phyloP scores from a whole-genome alignment of 2,797 vertebrate species.

The Gallinago stenura region DNA sequence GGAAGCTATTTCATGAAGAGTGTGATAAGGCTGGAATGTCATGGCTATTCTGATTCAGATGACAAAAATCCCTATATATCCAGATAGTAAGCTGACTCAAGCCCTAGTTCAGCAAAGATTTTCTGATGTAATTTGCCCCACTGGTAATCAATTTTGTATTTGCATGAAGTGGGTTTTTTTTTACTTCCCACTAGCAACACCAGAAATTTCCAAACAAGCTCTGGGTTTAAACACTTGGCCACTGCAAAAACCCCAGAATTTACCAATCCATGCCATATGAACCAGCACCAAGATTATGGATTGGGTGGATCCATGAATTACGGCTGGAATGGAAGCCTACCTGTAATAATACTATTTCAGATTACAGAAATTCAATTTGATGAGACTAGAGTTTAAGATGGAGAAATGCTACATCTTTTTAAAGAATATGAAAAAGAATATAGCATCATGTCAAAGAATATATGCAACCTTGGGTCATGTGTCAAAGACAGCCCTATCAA shows the following conservation, averaged over 20 bases:
- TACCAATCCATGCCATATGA: neutral
- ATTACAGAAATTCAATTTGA: neutral
- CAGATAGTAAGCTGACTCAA: neutral
- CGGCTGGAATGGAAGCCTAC: neutral
- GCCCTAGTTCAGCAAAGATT: neutral
- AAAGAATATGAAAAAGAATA: neutral
- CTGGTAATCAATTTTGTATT: neutral
- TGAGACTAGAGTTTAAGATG: neutral
- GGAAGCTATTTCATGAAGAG: conserved; percentile 22
- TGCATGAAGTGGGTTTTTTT: neutral
- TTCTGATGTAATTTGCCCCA: conserved; percentile 1
- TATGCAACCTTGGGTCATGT: neutral
- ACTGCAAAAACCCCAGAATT: neutral
- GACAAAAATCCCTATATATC: neutral
- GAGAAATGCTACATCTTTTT: neutral
- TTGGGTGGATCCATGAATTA: neutral
- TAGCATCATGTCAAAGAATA: neutral
- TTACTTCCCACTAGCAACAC: neutral
- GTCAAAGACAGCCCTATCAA: neutral
- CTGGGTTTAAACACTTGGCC: neutral
- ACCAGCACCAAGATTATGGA: neutral
- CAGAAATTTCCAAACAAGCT: conserved; percentile 1
- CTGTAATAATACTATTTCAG: neutral
- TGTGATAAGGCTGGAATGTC: conserved; percentile 34
- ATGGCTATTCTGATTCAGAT: neutral